These are phyloP conservation scores for Callitettix versicolor DNA, from an alignment of 1,140 invertebrate species.

Conservation along the genomic window DNA sequence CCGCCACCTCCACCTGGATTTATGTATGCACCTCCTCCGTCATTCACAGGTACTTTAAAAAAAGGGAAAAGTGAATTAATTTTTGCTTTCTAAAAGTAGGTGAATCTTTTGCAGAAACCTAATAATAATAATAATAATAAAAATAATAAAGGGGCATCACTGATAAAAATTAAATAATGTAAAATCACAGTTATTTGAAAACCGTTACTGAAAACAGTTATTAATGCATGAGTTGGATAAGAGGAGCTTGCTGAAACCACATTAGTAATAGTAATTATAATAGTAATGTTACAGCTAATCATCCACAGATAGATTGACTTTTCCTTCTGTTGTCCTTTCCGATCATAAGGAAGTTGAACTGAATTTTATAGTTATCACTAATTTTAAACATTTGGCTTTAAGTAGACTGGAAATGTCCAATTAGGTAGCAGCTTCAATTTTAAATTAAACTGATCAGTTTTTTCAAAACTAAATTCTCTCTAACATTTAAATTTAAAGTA, in stretches of 20 bases:
- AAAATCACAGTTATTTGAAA: too few species aligned
- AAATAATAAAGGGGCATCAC: background rate
- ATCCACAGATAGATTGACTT: too few species aligned
- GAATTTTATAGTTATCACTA: too few species aligned
- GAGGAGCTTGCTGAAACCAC: background rate
- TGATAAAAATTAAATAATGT: too few species aligned
- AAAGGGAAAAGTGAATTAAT: background rate
- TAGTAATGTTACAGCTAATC: background rate
- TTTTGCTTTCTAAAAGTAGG: background rate
- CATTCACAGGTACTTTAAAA: background rate
- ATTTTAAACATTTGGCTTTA: too few species aligned
- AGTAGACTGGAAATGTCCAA: too few species aligned
- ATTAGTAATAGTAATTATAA: background rate
- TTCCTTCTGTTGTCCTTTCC: too few species aligned
- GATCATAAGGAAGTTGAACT: too few species aligned
- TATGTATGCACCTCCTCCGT: background rate
- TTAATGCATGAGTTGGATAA: background rate
- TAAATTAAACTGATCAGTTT: too few species aligned
- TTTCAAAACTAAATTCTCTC: too few species aligned
- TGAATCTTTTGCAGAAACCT: background rate
- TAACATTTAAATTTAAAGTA: too few species aligned
- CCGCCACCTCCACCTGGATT: slow-evolving; percentile 7
- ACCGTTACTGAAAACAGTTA: background rate
- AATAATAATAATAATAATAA: background rate
- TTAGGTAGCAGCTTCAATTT: too few species aligned